phyloP scores from a whole-genome alignment of 2,888 invertebrate genomes.

The Hydraecia micacea region DNA sequence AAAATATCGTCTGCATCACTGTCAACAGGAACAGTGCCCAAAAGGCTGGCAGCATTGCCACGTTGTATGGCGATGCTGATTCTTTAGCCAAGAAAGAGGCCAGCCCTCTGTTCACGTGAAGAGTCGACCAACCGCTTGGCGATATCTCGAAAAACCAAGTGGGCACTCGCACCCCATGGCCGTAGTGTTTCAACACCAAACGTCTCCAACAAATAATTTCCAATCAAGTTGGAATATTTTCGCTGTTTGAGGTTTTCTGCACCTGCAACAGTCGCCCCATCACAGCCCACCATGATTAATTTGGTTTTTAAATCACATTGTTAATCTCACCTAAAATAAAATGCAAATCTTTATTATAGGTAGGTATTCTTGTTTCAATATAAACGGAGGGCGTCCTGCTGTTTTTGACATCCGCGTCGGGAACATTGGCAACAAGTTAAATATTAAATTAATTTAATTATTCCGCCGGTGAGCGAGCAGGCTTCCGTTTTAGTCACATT shows the following conservation, averaged over 20 bases:
- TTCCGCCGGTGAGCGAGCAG: slow-evolving; percentile 1
- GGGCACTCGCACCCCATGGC: background rate
- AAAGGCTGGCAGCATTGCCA: background rate
- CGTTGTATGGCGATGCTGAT: background rate
- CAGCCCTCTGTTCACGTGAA: background rate
- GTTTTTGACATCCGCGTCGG: slow-evolving; percentile 17
- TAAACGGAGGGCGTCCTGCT: slow-evolving; percentile 4
- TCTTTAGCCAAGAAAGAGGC: background rate
- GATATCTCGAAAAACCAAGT: background rate
- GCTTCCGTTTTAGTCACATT: slow-evolving; percentile 28
- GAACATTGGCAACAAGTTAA: slow-evolving; percentile 31
- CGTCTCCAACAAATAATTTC: background rate
- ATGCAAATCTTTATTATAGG: background rate
- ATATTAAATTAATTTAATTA: slow-evolving; percentile 29
- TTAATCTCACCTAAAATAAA: background rate
- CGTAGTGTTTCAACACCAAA: background rate
- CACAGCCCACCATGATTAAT: background rate
- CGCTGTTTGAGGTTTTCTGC: background rate
- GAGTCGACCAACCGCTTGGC: background rate
- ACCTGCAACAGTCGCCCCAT: background rate
- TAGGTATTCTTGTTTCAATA: slow-evolving; percentile 9
- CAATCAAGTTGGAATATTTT: background rate
- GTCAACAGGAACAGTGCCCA: too few relatives aligned
- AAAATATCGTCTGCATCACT: background rate
- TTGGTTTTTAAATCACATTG: background rate